Evolutionary conservation across 2,113 vertebrate genomes (phyloP).

Genomic region (Corydoras maculifer): DNA sequence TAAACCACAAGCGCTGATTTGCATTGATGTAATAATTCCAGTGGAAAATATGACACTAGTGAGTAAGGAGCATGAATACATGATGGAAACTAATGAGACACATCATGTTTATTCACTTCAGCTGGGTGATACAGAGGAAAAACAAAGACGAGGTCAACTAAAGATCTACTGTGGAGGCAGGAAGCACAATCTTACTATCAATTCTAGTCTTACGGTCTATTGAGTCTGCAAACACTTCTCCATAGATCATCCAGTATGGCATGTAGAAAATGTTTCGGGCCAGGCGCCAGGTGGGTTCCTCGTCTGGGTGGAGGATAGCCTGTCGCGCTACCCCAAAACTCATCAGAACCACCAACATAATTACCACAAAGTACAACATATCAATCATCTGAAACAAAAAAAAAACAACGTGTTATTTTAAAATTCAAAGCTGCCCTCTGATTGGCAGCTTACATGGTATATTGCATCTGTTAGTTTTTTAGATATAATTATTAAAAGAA

Average conservation of each 20-base stretch:
- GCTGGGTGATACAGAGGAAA: not conserved
- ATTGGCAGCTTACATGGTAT: too few species aligned
- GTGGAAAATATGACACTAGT: not conserved
- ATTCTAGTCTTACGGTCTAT: constrained; percentile 99
- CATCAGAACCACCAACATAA: constrained; percentile 98
- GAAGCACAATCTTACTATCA: constrained; percentile 99
- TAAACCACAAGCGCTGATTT: too few species aligned
- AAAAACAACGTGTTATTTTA: not conserved
- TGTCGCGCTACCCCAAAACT: constrained; percentile 96
- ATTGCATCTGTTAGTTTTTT: too few species aligned
- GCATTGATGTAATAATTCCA: too few species aligned
- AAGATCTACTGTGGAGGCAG: constrained; percentile 86
- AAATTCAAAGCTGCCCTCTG: not conserved
- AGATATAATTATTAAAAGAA: too few species aligned
- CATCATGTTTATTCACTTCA: not conserved
- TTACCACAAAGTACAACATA: constrained; percentile 98
- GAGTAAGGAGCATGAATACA: not conserved
- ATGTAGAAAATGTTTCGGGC: constrained; percentile 99
- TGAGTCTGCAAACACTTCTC: constrained; percentile 99
- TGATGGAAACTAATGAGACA: too few species aligned
- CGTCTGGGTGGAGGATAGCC: constrained; percentile 93
- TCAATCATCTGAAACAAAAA: constrained; percentile 84
- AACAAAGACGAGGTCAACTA: constrained; percentile 43
- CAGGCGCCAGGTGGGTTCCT: constrained; percentile 93
- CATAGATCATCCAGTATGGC: constrained; percentile 99